A percentile compares a stretch with the other conserved stretches of the same genome.
phyloP scores from a whole-genome alignment of 2,888 invertebrate genomes.

The Allacma fusca region DNA sequence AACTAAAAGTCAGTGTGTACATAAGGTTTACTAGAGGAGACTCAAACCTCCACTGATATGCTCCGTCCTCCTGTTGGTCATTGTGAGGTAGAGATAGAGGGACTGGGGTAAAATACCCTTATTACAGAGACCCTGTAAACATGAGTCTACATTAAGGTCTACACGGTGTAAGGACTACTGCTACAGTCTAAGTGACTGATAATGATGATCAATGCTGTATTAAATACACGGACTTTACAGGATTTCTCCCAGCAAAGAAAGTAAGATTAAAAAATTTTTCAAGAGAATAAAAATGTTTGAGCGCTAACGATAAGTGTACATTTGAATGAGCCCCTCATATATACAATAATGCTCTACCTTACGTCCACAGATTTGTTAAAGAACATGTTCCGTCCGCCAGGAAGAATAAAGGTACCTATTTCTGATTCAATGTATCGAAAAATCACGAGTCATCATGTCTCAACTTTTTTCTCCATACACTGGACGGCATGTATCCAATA shows the following conservation, averaged over 20 bases:
- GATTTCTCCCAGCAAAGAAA: slow-evolving; percentile 21
- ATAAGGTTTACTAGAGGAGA: not conserved
- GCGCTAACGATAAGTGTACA: slow-evolving; percentile 33
- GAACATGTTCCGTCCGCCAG: slow-evolving; percentile 36
- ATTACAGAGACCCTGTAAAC: slow-evolving; percentile 6
- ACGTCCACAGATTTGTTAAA: slow-evolving; percentile 40
- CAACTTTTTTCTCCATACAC: slow-evolving; percentile 25
- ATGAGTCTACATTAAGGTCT: slow-evolving; percentile 27
- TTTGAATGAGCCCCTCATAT: slow-evolving; percentile 23
- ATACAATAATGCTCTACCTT: slow-evolving; percentile 27
- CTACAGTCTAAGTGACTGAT: not conserved
- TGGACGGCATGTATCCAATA: slow-evolving; percentile 24
- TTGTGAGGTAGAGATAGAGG: no score
- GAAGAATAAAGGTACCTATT: slow-evolving; percentile 43
- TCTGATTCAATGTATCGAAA: slow-evolving; percentile 46
- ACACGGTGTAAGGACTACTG: not conserved
- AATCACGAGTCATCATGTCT: slow-evolving; percentile 53
- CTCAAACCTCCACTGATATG: no score
- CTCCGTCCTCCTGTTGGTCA: not conserved
- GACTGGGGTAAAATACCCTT: slow-evolving; percentile 13
- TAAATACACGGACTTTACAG: not conserved
- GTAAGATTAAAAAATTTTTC: slow-evolving; percentile 29
- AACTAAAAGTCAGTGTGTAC: not conserved
- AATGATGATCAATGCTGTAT: not conserved
- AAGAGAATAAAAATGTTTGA: slow-evolving; percentile 29